phyloP scores from a whole-genome alignment of 2,888 invertebrate genomes.

The Microchrysa polita region DNA sequence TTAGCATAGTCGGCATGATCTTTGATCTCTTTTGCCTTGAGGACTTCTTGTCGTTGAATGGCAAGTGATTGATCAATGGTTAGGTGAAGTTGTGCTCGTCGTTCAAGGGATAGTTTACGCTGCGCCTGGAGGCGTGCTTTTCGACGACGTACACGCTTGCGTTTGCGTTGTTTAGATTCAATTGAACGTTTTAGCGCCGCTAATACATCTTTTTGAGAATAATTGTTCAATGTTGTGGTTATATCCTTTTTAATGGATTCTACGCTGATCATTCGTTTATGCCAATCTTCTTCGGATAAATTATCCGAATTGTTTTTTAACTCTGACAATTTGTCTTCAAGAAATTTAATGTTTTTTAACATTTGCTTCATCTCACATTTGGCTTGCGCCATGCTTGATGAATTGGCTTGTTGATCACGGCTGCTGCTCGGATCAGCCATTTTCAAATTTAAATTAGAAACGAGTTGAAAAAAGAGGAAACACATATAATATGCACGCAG shows the following conservation, averaged over 20 bases:
- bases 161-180: background rate
- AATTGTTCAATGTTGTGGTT: background rate
- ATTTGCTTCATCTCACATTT: slow-evolving; percentile 7
- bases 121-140: background rate
- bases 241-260: slow-evolving; percentile 6
- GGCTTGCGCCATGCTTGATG: background rate
- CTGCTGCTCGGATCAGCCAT: background rate
- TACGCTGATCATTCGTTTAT: background rate
- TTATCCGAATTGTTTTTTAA: slow-evolving; percentile 4
- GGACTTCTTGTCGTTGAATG: slow-evolving; percentile 70
- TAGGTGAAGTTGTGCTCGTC: slow-evolving; percentile 67
- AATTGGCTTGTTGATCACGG: too few species aligned
- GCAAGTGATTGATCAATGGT: slow-evolving; percentile 75
- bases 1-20: slow-evolving; percentile 76
- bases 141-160: background rate
- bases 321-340: slow-evolving; percentile 15
- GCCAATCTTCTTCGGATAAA: slow-evolving; percentile 1
- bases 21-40: slow-evolving; percentile 72
- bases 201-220: background rate
- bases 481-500: background rate
- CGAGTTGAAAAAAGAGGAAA: background rate
- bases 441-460: background rate
- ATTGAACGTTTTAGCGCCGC: background rate
- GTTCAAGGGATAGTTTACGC: slow-evolving; percentile 51
- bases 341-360: slow-evolving; percentile 5